phyloP scores from a whole-genome alignment of 2,113 vertebrate genomes.

The Gulo gulo region DNA sequence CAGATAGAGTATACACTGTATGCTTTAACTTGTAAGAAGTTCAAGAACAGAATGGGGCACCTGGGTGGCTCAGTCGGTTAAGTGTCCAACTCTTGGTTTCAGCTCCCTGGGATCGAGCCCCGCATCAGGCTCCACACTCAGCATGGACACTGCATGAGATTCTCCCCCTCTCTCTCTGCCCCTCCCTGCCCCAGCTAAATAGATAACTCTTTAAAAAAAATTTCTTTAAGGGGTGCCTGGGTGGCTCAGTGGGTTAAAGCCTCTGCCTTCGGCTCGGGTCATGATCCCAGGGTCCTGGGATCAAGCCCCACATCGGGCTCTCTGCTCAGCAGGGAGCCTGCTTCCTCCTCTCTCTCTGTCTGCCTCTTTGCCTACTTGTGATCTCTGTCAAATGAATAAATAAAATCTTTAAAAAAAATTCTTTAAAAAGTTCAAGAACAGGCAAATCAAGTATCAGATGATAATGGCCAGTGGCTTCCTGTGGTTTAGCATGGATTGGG shows the following conservation, averaged over 20 bases:
- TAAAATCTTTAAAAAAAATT: neutral
- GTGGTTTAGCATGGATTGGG: neutral
- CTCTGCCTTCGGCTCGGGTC: no score
- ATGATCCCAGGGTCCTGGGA: no score
- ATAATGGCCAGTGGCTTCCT: neutral
- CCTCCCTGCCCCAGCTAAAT: neutral
- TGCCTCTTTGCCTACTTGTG: no score
- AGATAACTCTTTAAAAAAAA: neutral
- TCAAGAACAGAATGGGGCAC: neutral
- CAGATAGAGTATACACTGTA: neutral
- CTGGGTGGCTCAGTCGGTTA: neutral
- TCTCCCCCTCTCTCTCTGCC: neutral
- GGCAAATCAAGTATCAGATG: neutral
- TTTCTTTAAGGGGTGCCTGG: no score
- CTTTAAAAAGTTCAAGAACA: neutral
- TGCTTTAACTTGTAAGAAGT: no score
- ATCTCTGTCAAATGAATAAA: no score
- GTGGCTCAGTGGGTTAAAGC: no score
- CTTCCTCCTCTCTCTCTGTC: no score
- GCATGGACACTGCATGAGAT: neutral
- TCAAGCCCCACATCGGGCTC: no score
- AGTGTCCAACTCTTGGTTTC: neutral
- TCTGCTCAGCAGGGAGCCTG: no score
- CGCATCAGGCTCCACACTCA: neutral
- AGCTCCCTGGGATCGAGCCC: neutral